Evolutionary conservation across 2,888 invertebrate species (phyloP), one percentile per base, ranked within the genome.

Genomic region (Drosophila mulleri): DNA sequence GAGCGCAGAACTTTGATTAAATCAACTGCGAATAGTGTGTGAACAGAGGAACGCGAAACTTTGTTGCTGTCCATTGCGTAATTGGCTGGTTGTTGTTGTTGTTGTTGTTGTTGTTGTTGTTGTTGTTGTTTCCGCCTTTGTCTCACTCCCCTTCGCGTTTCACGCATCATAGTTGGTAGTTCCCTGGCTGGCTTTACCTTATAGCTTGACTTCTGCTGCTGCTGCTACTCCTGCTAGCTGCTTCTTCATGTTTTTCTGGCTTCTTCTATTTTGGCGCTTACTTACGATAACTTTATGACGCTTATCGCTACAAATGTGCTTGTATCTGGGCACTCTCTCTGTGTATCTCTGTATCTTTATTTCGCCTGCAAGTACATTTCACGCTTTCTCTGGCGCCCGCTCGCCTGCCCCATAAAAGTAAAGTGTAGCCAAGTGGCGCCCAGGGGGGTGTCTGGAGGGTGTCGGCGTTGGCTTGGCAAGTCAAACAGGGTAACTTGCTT

Each of bases 271-370:
- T 89, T 74, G 82, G 69, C 81, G 90, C 77, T 86, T 90, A 88
- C 89, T 89, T 88, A 86, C 86, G 89, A 89, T 88, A 88, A 89
- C 86, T 89, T 88, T 89, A 89, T 88, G 89, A 77, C 88, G 78
- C 86, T 88, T 88, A 88, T 88, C 89, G 83, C 82, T 81, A 74
- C 81, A 88, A 89, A 88, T 89, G 88, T 84, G 89, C 82, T 89
- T 88, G 84, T 85, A 85, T 85, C 84, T 87, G 70, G 75, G 75
- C 75, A 71, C 81, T 73, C 81, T 72, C 65, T 70, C 35, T 65
- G 72, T 52, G 78, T 88, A 78, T 83, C 79, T 87, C 80, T 83
- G 82, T 85, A 88, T 88, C 89, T 88, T 88, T 88, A 86, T 87
- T 88, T 88, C 78, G 80, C 77, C 71, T 75, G 88, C 86, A 83